Conservation (phyloP, 2,113 vertebrate genomes). For the Zosterops lateralis region DNA sequence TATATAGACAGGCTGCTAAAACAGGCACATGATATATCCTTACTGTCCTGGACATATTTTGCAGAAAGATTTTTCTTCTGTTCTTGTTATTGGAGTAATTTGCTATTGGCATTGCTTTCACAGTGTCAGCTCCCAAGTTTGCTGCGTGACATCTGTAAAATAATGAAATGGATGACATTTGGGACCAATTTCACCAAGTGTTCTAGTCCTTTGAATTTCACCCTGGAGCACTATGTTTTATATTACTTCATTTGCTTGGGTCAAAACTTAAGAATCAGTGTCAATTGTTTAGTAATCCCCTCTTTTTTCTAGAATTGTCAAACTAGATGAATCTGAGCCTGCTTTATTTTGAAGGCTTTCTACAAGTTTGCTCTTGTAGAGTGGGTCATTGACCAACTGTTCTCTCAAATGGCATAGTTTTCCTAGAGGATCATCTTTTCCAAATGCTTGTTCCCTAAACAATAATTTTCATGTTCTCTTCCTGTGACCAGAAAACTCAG, state of each 20-base stretch:
- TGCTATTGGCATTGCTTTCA: neutral
- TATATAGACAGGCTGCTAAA: neutral
- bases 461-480: neutral
- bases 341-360: neutral
- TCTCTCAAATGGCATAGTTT: neutral
- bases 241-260: neutral
- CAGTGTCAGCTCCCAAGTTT: neutral
- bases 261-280: neutral
- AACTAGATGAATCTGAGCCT: neutral
- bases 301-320: neutral
- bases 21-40: neutral
- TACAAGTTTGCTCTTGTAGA: neutral
- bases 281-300: neutral
- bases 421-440: neutral
- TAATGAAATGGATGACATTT: neutral
- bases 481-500: neutral
- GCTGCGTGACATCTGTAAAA: neutral
- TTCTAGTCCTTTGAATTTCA: neutral
- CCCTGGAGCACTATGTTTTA: neutral
- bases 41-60: neutral
- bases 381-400: neutral
- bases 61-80: neutral
- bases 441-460: neutral
- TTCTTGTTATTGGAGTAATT: neutral
- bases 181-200: neutral